A percentile compares a stretch with the other conserved stretches of the same genome.
These are phyloP conservation scores for Saccostrea glomerata DNA, from an alignment of 1,140 invertebrate genomes.

Conservation along the genomic window DNA sequence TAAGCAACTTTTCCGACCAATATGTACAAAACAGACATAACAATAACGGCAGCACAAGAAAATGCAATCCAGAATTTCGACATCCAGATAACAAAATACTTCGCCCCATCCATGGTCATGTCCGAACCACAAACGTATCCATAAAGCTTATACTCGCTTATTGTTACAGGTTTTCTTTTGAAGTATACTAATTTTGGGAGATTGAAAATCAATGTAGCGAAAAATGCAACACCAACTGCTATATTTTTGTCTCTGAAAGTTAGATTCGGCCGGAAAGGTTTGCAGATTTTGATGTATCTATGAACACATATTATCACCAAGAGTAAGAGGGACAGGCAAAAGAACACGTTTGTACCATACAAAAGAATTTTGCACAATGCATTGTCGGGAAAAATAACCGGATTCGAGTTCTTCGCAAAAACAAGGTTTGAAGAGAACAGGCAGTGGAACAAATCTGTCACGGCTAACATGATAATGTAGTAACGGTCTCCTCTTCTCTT, in stretches of 20 bases:
- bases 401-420: conserved; percentile 34
- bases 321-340: conserved; percentile 2
- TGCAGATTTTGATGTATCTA: conserved; percentile 33
- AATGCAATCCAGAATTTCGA: background rate
- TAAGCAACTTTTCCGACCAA: conserved; percentile 21
- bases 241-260: background rate
- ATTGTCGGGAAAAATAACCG: background rate
- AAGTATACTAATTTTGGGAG: conserved; percentile 24
- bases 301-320: conserved; percentile 26
- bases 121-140: conserved; percentile 15
- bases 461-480: conserved; percentile 3
- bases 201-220: background rate
- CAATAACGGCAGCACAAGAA: background rate
- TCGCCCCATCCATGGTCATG: background rate
- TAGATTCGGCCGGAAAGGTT: background rate
- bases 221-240: background rate
- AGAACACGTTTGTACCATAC: conserved; percentile 33
- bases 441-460: conserved; percentile 6
- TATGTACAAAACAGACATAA: conserved; percentile 4
- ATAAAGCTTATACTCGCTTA: background rate
- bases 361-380: conserved; percentile 12
- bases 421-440: conserved; percentile 24
- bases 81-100: background rate
- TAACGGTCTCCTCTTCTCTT: conserved; percentile 4
- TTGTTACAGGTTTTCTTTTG: background rate